These are phyloP conservation scores for Tachyglossus aculeatus DNA, from an alignment of 2,797 vertebrate genomes.

Conservation along the genomic window DNA sequence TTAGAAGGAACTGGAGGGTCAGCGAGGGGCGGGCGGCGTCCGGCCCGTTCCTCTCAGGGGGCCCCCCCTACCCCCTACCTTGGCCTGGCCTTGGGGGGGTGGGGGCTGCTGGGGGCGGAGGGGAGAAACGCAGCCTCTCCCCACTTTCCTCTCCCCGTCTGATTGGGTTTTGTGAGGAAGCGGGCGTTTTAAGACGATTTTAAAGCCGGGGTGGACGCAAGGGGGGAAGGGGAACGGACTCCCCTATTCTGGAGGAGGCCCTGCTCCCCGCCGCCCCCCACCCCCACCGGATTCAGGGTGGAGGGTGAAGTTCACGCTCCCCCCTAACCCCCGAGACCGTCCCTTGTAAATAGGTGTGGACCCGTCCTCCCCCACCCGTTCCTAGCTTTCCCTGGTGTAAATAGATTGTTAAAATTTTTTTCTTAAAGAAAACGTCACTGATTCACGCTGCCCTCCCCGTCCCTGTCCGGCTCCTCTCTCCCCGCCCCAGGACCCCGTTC, in stretches of 20 bases:
- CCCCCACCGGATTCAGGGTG: too few species aligned
- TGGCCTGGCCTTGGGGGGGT: slow-evolving; percentile 33
- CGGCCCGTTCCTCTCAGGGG: slow-evolving; percentile 38
- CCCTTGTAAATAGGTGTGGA: slow-evolving; percentile 65
- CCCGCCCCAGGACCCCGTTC: background rate
- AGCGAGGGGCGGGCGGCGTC: slow-evolving; percentile 21
- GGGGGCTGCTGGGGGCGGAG: too few species aligned
- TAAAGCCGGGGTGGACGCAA: too few species aligned
- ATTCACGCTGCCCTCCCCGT: slow-evolving; percentile 54
- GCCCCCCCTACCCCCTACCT: slow-evolving; percentile 38
- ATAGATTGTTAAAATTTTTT: slow-evolving; percentile 76
- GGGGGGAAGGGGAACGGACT: background rate
- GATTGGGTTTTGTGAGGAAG: background rate
- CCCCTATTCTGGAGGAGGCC: background rate
- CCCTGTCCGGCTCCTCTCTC: background rate
- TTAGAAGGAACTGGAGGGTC: too few species aligned
- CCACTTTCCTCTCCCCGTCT: background rate
- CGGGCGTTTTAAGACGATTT: background rate
- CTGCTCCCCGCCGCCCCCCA: background rate
- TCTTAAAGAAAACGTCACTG: slow-evolving; percentile 69
- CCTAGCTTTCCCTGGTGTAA: slow-evolving; percentile 58
- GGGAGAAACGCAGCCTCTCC: background rate
- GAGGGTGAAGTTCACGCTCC: too few species aligned
- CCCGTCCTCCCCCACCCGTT: slow-evolving; percentile 22
- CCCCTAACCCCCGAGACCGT: background rate